Percentiles rank a stretch among this genome's conserved stretches.
Conservation (phyloP, 2,113 vertebrate genomes). For the Sebastes schlegelii region DNA sequence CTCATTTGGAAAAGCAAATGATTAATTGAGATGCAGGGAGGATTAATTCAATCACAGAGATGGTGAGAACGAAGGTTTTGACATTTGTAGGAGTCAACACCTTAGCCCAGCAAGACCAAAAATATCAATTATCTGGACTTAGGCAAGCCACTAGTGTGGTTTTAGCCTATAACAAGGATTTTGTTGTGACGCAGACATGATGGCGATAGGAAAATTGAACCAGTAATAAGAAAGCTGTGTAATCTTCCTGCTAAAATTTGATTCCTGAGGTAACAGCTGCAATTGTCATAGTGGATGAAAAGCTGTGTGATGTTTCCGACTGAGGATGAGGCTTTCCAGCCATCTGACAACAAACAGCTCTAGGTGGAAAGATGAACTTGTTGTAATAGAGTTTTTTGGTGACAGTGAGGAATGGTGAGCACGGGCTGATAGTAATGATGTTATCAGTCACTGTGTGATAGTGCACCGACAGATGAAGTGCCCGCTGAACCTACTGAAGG, state of each 20-base stretch:
- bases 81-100: slow-evolving; percentile 47
- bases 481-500: slow-evolving; percentile 15
- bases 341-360: slow-evolving; percentile 49
- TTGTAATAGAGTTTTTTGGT: slow-evolving; percentile 52
- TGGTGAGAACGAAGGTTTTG: slow-evolving; percentile 38
- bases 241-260: slow-evolving; percentile 34
- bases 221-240: slow-evolving; percentile 16
- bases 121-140: slow-evolving; percentile 54
- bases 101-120: slow-evolving; percentile 32
- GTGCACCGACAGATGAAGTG: slow-evolving; percentile 37
- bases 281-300: slow-evolving; percentile 15
- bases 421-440: slow-evolving; percentile 52
- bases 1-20: slow-evolving; percentile 46
- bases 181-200: slow-evolving; percentile 20
- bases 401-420: slow-evolving; percentile 64
- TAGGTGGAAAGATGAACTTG: slow-evolving; percentile 49
- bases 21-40: slow-evolving; percentile 59
- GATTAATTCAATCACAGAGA: slow-evolving; percentile 47
- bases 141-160: background rate
- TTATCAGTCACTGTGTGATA: slow-evolving; percentile 69
- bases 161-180: background rate
- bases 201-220: slow-evolving; percentile 8
- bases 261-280: slow-evolving; percentile 36
- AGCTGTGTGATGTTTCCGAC: slow-evolving; percentile 28
- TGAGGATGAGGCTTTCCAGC: slow-evolving; percentile 20